phyloP scores from a whole-genome alignment of 2,888 invertebrate genomes.

The Agriopis marginaria region DNA sequence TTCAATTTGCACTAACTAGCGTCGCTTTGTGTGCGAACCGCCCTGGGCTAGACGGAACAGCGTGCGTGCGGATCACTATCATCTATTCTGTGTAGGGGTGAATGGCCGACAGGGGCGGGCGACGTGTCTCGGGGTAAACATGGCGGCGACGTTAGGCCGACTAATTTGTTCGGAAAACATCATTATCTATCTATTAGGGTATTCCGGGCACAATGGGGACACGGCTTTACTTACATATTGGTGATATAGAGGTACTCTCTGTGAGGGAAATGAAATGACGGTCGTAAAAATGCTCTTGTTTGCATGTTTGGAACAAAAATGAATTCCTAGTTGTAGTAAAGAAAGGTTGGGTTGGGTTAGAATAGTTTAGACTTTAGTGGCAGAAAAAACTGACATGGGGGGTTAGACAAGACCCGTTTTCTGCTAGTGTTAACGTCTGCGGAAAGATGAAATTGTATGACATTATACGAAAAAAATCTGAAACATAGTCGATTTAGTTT shows the following conservation, averaged over 20 bases:
- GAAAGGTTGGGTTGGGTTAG: neutral
- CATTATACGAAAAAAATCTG: too few species aligned
- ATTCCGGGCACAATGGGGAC: conserved; percentile 23
- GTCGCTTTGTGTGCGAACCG: neutral
- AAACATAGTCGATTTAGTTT: too few species aligned
- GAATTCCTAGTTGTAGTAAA: too few species aligned
- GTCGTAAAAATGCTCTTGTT: conserved; percentile 7
- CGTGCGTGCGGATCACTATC: conserved; percentile 11
- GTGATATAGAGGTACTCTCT: conserved; percentile 4
- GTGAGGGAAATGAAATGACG: conserved; percentile 8
- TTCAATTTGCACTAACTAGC: too few species aligned
- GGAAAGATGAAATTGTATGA: too few species aligned
- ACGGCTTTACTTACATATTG: conserved; percentile 3
- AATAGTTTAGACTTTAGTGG: too few species aligned
- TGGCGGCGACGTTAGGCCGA: conserved; percentile 13
- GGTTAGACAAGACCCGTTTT: too few species aligned
- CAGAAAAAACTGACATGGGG: too few species aligned
- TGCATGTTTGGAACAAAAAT: neutral
- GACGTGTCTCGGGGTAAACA: conserved; percentile 17
- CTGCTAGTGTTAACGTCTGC: too few species aligned
- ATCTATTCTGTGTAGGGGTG: conserved; percentile 15
- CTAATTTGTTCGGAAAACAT: conserved; percentile 36
- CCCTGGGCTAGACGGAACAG: conserved; percentile 25
- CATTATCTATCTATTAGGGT: conserved; percentile 32
- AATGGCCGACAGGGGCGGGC: conserved; percentile 15